Percentiles rank a stretch among this genome's conserved stretches.
Evolutionary conservation across 2,888 invertebrate species (phyloP).

Genomic region (Erebia epiphron): DNA sequence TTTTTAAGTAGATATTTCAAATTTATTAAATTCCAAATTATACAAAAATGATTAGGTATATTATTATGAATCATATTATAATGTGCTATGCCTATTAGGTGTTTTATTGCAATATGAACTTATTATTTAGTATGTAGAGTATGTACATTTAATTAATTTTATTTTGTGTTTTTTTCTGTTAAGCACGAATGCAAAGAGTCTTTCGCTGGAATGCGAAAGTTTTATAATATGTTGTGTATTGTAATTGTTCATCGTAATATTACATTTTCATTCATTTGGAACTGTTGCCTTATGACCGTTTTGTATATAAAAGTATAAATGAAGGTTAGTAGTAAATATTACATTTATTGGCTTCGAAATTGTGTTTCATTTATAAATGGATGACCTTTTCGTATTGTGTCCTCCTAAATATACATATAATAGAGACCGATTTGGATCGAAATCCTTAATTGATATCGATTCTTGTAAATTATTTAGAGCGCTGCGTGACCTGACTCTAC

Average conservation of each 20-base stretch:
- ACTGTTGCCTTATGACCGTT: constrained; percentile 81
- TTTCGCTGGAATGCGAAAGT: background rate
- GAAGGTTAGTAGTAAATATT: constrained; percentile 76
- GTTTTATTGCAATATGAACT: background rate
- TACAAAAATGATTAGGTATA: background rate
- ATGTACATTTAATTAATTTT: background rate
- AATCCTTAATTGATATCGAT: constrained; percentile 5
- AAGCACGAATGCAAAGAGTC: constrained; percentile 19
- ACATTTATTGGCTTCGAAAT: constrained; percentile 78
- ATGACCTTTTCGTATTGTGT: background rate
- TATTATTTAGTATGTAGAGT: background rate
- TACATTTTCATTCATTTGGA: constrained; percentile 67
- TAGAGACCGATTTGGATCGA: background rate
- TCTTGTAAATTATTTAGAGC: background rate
- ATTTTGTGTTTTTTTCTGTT: background rate
- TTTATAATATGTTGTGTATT: background rate
- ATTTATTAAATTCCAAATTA: background rate
- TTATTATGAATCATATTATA: background rate
- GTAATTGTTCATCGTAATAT: constrained; percentile 31
- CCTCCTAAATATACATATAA: background rate
- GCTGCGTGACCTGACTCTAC: too few relatives aligned
- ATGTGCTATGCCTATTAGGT: too few relatives aligned
- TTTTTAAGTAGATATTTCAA: too few relatives aligned
- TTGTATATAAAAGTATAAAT: constrained; percentile 79
- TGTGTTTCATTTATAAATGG: constrained; percentile 57